Percentiles rank a stretch among this genome's conserved stretches.
phyloP scores from a whole-genome alignment of 2,797 vertebrate genomes.

The Numenius phaeopus region DNA sequence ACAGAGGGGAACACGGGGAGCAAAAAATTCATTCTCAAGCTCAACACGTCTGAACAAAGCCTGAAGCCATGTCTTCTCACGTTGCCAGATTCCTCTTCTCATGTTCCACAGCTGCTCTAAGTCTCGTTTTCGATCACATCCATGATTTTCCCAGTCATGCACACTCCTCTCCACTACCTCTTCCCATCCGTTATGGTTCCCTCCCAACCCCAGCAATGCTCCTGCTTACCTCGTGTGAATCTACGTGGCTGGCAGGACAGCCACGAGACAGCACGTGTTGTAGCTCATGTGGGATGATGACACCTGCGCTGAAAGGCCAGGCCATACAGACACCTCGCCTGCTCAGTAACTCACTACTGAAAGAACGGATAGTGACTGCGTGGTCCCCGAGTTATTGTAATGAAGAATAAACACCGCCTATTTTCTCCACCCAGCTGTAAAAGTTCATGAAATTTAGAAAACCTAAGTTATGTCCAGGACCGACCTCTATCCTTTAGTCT shows the following conservation, averaged over 20 bases:
- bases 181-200: neutral
- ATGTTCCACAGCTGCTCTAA: neutral
- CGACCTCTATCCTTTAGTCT: neutral
- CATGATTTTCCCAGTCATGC: neutral
- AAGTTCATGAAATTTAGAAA: neutral
- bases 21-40: neutral
- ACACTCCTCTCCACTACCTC: neutral
- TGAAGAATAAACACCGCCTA: neutral
- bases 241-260: neutral
- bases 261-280: fast-evolving
- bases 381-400: fast-evolving
- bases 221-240: neutral
- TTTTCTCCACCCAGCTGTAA: neutral
- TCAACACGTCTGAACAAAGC: neutral
- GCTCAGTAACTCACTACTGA: neutral
- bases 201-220: neutral
- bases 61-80: neutral
- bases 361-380: neutral
- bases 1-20: fast-evolving
- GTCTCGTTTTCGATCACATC: fast-evolving
- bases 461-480: neutral
- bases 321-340: neutral
- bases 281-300: fast-evolving
- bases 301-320: neutral
- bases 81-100: neutral